These are phyloP conservation scores for Phengaris alcon DNA, from an alignment of 2,888 invertebrate genomes.

Conservation along the genomic window DNA sequence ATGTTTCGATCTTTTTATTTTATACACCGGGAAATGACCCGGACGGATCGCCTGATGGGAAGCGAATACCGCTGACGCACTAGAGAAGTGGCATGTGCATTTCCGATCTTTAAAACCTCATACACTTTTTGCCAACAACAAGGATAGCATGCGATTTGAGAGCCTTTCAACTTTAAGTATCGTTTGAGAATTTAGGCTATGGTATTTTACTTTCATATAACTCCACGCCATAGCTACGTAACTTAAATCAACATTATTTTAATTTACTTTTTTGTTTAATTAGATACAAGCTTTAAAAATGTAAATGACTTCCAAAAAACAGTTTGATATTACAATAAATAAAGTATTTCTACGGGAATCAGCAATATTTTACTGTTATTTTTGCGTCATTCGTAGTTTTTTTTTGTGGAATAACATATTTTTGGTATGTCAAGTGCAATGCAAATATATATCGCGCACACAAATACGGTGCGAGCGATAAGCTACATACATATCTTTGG, in stretches of 20 bases:
- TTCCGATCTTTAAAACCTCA: too few species aligned
- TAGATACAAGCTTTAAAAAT: background rate
- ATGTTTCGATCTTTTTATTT: background rate
- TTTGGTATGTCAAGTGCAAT: constrained; percentile 27
- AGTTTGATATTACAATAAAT: background rate
- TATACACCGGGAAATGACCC: background rate
- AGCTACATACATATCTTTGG: constrained; percentile 15
- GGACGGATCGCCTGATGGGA: too few species aligned
- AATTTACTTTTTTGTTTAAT: too few species aligned
- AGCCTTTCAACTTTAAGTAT: too few species aligned
- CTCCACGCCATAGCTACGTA: too few species aligned
- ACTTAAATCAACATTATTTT: too few species aligned
- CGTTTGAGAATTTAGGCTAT: too few species aligned
- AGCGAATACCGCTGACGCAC: too few species aligned
- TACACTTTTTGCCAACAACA: too few species aligned
- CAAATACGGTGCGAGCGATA: constrained; percentile 22
- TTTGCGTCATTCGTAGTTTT: background rate
- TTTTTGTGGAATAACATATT: background rate
- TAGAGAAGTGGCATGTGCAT: too few species aligned
- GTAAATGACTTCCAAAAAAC: background rate
- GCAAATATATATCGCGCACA: background rate
- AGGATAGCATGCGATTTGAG: too few species aligned
- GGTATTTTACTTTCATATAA: too few species aligned
- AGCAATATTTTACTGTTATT: background rate
- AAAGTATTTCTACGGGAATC: background rate